Percentiles rank a stretch among this genome's conserved stretches.
These are phyloP conservation scores for Austrofundulus limnaeus DNA, from an alignment of 2,113 vertebrate genomes.

Conservation along the genomic window DNA sequence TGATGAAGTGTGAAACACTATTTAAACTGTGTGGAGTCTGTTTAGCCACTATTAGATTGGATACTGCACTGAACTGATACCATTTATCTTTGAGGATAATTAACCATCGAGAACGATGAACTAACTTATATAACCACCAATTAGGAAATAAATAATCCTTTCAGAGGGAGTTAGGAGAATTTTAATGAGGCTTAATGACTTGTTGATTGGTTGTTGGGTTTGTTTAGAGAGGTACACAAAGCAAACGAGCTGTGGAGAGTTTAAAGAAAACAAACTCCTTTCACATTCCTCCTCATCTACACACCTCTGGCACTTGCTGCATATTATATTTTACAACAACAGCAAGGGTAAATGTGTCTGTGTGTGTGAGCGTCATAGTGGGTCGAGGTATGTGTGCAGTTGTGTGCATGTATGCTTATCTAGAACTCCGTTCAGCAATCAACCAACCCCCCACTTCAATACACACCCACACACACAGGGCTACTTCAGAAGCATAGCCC, in stretches of 20 bases:
- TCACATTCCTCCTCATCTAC: not conserved
- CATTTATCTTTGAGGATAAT: constrained; percentile 68
- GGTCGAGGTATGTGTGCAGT: constrained; percentile 27
- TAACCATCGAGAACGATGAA: constrained; percentile 67
- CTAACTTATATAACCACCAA: constrained; percentile 70
- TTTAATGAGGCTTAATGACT: constrained; percentile 63
- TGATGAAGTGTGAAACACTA: constrained; percentile 48
- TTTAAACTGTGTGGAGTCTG: constrained; percentile 45
- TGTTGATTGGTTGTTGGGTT: constrained; percentile 46
- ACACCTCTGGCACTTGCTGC: not conserved
- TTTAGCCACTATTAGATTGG: constrained; percentile 54
- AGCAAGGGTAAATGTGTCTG: not conserved
- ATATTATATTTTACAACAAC: constrained; percentile 9
- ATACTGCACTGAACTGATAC: constrained; percentile 32
- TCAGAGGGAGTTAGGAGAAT: constrained; percentile 41
- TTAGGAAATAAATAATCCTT: constrained; percentile 66
- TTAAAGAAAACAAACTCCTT: constrained; percentile 42
- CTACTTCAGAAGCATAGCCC: constrained; percentile 70
- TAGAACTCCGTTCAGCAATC: constrained; percentile 29
- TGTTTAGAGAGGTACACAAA: constrained; percentile 42
- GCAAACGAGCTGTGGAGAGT: constrained; percentile 35
- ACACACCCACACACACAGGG: constrained; percentile 42
- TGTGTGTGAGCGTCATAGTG: constrained; percentile 6
- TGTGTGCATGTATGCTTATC: constrained; percentile 47
- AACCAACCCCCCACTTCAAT: constrained; percentile 23